phyloP scores from a whole-genome alignment of 1,140 invertebrate species.

The Dendrolimus kikuchii region DNA sequence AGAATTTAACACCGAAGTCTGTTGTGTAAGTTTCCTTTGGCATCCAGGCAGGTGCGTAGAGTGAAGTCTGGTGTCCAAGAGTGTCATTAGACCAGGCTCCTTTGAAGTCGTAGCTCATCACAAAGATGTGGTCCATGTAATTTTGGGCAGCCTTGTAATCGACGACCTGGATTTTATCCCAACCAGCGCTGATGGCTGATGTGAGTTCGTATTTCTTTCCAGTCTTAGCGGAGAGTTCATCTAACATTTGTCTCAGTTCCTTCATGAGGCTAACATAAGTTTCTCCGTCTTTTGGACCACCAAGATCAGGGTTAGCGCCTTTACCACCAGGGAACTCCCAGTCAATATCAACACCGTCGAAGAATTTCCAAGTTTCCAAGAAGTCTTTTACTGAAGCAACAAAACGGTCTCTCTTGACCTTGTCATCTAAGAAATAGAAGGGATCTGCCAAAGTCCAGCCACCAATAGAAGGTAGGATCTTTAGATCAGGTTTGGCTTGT shows the following conservation, averaged over 20 bases:
- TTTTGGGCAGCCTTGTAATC: slow-evolving; percentile 56
- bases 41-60: slow-evolving; percentile 55
- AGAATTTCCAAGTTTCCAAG: slow-evolving; percentile 64
- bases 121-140: slow-evolving; percentile 64
- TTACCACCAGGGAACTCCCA: slow-evolving; percentile 68
- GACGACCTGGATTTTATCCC: slow-evolving; percentile 64
- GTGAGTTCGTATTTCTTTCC: slow-evolving; percentile 61
- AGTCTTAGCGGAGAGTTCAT: slow-evolving; percentile 46
- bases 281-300: slow-evolving; percentile 52
- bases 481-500: slow-evolving; percentile 56
- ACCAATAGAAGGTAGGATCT: slow-evolving; percentile 60
- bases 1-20: slow-evolving; percentile 53
- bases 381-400: slow-evolving; percentile 62
- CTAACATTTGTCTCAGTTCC: slow-evolving; percentile 57
- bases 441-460: slow-evolving; percentile 67
- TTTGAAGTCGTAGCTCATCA: slow-evolving; percentile 66
- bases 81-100: slow-evolving; percentile 64
- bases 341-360: slow-evolving; percentile 63
- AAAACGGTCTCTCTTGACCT: slow-evolving; percentile 50
- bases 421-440: slow-evolving; percentile 62
- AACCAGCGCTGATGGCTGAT: slow-evolving; percentile 60
- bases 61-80: slow-evolving; percentile 50
- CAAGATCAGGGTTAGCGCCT: slow-evolving; percentile 55
- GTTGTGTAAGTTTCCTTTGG: slow-evolving; percentile 61
- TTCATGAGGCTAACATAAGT: slow-evolving; percentile 55